These are phyloP conservation scores for Salticus scenicus DNA, from an alignment of 2,888 invertebrate species.

Conservation along the genomic window DNA sequence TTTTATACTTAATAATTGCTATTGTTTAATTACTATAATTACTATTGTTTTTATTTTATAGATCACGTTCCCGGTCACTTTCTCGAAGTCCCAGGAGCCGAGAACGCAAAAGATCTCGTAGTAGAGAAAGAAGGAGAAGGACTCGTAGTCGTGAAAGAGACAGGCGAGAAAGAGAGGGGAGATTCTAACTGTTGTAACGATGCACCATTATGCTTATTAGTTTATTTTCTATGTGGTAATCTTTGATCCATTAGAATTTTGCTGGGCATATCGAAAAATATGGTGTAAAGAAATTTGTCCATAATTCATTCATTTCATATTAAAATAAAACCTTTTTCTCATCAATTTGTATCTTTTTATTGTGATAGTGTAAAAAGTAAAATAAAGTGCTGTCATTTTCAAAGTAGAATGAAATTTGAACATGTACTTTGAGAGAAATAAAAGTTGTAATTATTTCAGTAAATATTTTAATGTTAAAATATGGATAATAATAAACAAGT, in stretches of 20 bases:
- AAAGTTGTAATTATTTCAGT: too few relatives aligned
- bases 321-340: neutral
- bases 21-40: neutral
- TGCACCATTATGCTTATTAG: neutral
- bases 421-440: too few relatives aligned
- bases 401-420: too few relatives aligned
- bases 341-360: too few relatives aligned
- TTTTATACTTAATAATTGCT: neutral
- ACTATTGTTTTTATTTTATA: constrained; percentile 8
- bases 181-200: constrained; percentile 32
- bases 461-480: too few relatives aligned
- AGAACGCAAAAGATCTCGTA: constrained; percentile 75
- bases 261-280: neutral
- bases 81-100: constrained; percentile 64
- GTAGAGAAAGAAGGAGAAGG: constrained; percentile 71
- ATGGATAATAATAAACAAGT: too few relatives aligned
- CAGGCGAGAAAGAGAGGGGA: constrained; percentile 59
- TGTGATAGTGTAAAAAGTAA: too few relatives aligned
- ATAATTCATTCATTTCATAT: neutral
- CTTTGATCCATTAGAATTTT: neutral
- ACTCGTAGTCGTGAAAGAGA: constrained; percentile 63
- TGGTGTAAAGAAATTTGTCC: neutral
- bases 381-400: too few relatives aligned
- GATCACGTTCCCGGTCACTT: constrained; percentile 55
- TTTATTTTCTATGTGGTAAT: neutral